A percentile compares a stretch with the other conserved stretches of the same genome.
phyloP scores from a whole-genome alignment of 2,797 vertebrate species.

The Pantherophis vulpinus region DNA sequence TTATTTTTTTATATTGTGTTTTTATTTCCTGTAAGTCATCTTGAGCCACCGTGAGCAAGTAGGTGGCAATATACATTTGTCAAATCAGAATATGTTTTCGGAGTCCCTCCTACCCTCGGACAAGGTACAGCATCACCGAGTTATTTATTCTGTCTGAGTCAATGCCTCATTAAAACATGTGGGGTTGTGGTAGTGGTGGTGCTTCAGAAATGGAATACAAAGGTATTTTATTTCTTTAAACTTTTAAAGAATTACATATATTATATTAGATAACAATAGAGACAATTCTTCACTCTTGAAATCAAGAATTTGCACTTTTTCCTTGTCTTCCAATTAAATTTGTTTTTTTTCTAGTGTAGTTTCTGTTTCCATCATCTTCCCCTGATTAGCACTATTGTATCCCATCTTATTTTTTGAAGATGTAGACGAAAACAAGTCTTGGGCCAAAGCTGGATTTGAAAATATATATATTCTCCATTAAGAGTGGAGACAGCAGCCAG shows the following conservation, averaged over 20 bases:
- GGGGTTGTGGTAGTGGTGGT: neutral
- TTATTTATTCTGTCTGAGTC: neutral
- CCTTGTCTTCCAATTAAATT: neutral
- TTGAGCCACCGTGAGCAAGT: neutral
- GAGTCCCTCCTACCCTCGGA: neutral
- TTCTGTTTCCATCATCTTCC: neutral
- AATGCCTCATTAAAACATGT: neutral
- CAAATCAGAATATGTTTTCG: neutral
- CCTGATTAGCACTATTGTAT: neutral
- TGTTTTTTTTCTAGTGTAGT: neutral
- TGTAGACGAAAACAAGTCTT: neutral
- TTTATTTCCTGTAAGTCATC: neutral
- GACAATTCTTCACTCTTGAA: neutral
- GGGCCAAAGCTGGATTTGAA: neutral
- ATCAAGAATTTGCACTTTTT: neutral
- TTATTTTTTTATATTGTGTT: neutral
- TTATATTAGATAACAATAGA: neutral
- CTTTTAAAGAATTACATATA: slow-evolving; percentile 18
- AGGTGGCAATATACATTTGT: neutral
- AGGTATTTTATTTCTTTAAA: neutral
- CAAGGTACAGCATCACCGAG: neutral
- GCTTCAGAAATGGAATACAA: neutral
- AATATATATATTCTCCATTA: neutral
- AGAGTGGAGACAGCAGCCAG: too few relatives aligned
- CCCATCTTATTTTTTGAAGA: neutral